Evolutionary conservation across 2,888 invertebrate species (phyloP).

Genomic region (Eucriotettix oculatus): DNA sequence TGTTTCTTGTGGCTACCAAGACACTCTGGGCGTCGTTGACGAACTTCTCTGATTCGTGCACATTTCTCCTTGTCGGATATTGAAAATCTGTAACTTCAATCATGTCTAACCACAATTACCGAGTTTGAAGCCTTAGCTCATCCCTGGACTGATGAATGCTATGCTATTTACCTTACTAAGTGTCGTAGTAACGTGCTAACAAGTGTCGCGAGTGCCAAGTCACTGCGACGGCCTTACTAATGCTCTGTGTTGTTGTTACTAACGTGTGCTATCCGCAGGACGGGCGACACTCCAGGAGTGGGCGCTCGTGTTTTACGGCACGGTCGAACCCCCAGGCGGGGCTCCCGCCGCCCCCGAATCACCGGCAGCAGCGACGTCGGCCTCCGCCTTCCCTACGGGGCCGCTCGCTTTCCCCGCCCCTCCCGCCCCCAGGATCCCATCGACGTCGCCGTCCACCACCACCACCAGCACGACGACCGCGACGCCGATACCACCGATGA

Average conservation of each 20-base stretch:
- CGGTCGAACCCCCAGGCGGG: conserved; percentile 36
- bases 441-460: conserved; percentile 16
- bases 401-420: conserved; percentile 2
- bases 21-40: no score
- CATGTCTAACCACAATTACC: no score
- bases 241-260: background rate
- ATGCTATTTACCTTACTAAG: no score
- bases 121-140: no score
- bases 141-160: no score
- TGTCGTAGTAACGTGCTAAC: no score
- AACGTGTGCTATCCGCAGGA: conserved; percentile 33
- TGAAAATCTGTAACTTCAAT: no score
- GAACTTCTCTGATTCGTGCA: no score
- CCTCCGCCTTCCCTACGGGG: conserved; percentile 13
- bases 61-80: no score
- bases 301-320: conserved; percentile 87
- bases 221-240: no score
- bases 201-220: no score
- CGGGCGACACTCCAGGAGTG: conserved; percentile 82
- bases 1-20: no score
- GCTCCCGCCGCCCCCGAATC: conserved; percentile 22
- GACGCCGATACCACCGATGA: conserved; percentile 11
- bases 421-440: conserved; percentile 9
- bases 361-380: conserved; percentile 19
- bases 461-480: conserved; percentile 18